Base-by-base conservation (phyloP, 2,113 vertebrate species). In the Sula dactylatra region DNA sequence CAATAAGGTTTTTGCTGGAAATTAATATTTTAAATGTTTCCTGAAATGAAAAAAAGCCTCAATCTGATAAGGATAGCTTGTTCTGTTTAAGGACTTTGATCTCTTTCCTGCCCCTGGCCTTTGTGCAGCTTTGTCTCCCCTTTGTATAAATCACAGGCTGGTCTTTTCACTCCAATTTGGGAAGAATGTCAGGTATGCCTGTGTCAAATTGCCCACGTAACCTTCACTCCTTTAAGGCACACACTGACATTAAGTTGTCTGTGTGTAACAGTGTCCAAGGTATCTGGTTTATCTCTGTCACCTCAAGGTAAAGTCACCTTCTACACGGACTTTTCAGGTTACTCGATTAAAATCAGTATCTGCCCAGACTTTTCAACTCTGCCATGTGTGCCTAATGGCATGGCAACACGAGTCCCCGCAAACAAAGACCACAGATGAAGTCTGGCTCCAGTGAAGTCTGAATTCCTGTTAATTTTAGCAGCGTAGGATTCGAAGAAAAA, bases 181-280 rank as follows among this genome's bases (percentile, higher is more conserved):
- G 83, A 97, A 91, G 92, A 96, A 97, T 97, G 92, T 86, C 97
- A 97, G 95, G 96, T 95, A 95, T 96, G 86, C 86, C 80, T 67
- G 76, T 94, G 94, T 94, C 92, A 92, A 89, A 96, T 91, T 86
- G 83, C 70, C 44, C 44, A 55, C 69, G 56, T 64, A 96, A 74
- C 80, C 86, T 44, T 88, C 65, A 42, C 19, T 56, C 76, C 96
- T 92, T 31, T 81, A 34, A 92, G 92, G 92, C 88, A 83, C 44
- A 32, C 22, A 13, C 69, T 71, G 90, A 82, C 56, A 55, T 58
- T 55, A 74, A 84, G 78, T 47, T 72, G 49, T 83, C 69, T 94
- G 55, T 24, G 18, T 65, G 55, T 67, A 50, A 82, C 56, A 22
- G 13, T 31, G 36, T 55, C 69, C 69, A 16, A 78, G 81, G 61